Percentiles rank a stretch among this genome's conserved stretches.
These are phyloP conservation scores for Troides oblongomaculatus DNA, from an alignment of 2,888 invertebrate genomes.

Conservation along the genomic window DNA sequence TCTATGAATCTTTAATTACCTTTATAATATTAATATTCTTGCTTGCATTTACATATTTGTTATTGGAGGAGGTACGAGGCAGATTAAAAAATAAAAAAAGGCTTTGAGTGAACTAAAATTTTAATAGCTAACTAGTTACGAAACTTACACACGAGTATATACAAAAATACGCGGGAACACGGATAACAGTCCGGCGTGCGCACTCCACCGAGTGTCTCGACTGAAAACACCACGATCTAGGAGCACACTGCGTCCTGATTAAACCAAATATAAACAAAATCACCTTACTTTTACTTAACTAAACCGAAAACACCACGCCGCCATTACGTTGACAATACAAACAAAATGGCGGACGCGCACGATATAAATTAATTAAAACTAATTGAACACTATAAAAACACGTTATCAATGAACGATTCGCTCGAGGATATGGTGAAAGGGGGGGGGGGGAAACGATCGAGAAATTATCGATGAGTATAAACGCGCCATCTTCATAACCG, in stretches of 20 bases:
- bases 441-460: not conserved
- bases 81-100: not conserved
- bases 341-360: constrained; percentile 26
- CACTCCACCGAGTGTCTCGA: constrained; percentile 60
- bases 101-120: constrained; percentile 58
- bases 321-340: constrained; percentile 18
- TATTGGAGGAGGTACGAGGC: constrained; percentile 26
- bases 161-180: constrained; percentile 53
- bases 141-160: constrained; percentile 62
- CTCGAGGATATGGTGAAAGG: not conserved
- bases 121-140: constrained; percentile 66
- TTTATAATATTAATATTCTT: no score
- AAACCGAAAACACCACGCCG: constrained; percentile 15
- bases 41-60: no score
- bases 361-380: not conserved
- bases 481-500: not conserved
- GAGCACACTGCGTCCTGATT: constrained; percentile 35
- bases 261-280: constrained; percentile 48
- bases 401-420: not conserved
- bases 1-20: no score
- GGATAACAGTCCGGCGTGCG: constrained; percentile 56
- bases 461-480: not conserved
- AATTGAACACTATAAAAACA: not conserved
- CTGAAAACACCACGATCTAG: constrained; percentile 41
- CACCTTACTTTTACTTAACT: constrained; percentile 39